A percentile compares a stretch with the other conserved stretches of the same genome.
These are phyloP conservation scores for Leucoraja erinaceus DNA, from an alignment of 2,113 vertebrate genomes.

Conservation along the genomic window DNA sequence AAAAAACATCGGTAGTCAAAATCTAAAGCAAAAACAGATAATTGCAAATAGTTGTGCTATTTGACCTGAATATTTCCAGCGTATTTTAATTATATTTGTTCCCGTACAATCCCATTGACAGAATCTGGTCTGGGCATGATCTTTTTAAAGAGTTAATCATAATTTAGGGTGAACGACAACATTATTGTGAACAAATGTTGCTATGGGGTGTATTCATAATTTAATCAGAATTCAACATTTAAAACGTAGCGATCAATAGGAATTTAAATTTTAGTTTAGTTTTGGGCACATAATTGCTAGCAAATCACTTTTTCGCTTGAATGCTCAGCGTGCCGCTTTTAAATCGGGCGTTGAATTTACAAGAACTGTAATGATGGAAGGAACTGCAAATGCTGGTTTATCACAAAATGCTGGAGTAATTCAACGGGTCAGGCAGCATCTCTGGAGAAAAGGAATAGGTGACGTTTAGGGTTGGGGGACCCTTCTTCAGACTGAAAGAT, in stretches of 20 bases:
- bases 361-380: background rate
- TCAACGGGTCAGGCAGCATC: too few species aligned
- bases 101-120: background rate
- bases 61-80: too few species aligned
- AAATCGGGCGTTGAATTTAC: background rate
- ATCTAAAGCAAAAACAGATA: too few species aligned
- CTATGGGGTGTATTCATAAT: background rate
- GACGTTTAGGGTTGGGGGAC: too few species aligned
- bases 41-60: too few species aligned
- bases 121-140: background rate
- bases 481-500: too few species aligned
- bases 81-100: background rate
- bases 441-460: too few species aligned
- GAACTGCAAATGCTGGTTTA: too few species aligned
- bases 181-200: too few species aligned
- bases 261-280: background rate
- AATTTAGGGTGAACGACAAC: background rate
- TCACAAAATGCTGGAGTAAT: too few species aligned
- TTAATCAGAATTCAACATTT: background rate
- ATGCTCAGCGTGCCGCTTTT: background rate
- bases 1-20: too few species aligned
- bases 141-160: background rate
- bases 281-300: background rate
- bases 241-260: background rate
- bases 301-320: background rate